These are phyloP conservation scores for Drosophila triauraria DNA, from an alignment of 1,140 invertebrate species.

Conservation along the genomic window DNA sequence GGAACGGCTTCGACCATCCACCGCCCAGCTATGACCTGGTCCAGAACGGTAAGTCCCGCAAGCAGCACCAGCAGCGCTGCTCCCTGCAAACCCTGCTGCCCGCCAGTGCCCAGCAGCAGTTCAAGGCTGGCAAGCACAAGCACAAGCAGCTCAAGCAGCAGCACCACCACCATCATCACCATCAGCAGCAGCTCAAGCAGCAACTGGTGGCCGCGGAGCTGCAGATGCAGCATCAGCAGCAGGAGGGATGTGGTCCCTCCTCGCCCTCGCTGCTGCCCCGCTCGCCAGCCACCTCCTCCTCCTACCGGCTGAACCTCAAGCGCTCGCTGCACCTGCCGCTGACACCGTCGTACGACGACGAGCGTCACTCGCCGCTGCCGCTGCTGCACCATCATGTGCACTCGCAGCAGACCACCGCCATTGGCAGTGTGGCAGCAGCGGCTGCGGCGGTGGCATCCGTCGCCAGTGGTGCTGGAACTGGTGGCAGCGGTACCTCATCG, in stretches of 20 bases:
- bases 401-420: slow-evolving; percentile 67
- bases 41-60: slow-evolving; percentile 84
- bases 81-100: slow-evolving; percentile 81
- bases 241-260: slow-evolving; percentile 32
- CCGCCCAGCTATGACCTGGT: slow-evolving; percentile 85
- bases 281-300: slow-evolving; percentile 76
- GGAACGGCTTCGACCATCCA: slow-evolving; percentile 78
- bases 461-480: slow-evolving; percentile 31
- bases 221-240: slow-evolving; percentile 43
- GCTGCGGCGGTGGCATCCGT: slow-evolving; percentile 31
- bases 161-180: slow-evolving; percentile 60
- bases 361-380: slow-evolving; percentile 79
- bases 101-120: slow-evolving; percentile 76
- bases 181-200: slow-evolving; percentile 36
- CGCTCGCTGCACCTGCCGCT: slow-evolving; percentile 80
- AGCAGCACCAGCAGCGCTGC: slow-evolving; percentile 79
- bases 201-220: slow-evolving; percentile 49
- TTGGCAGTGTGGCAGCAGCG: slow-evolving; percentile 66
- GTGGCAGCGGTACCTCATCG: slow-evolving; percentile 55
- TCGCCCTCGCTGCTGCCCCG: slow-evolving; percentile 66
- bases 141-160: slow-evolving; percentile 80
- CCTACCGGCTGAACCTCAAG: slow-evolving; percentile 77
- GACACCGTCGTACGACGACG: slow-evolving; percentile 78
- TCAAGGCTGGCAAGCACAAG: slow-evolving; percentile 69
- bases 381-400: slow-evolving; percentile 78